phyloP scores from a whole-genome alignment of 2,888 invertebrate genomes.

The Ypsolopha scabrella region DNA sequence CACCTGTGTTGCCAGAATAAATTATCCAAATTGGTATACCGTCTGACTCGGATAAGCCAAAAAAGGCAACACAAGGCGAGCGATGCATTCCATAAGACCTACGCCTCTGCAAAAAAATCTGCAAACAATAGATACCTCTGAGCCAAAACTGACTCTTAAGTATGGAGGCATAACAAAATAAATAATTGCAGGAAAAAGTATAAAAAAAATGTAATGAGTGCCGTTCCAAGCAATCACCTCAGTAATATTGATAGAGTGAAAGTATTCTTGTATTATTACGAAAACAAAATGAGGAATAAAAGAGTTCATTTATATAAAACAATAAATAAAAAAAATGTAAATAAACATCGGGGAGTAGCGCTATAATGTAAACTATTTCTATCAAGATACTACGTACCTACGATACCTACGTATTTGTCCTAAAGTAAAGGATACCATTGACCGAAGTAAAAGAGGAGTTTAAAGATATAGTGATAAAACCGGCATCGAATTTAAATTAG shows the following conservation, averaged over 20 bases:
- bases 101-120: not conserved
- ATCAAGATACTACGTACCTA: too few relatives aligned
- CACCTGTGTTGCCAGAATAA: not conserved
- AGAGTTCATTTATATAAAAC: not conserved
- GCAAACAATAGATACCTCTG: not conserved
- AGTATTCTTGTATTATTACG: not conserved
- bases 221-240: too few relatives aligned
- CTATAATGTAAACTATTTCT: too few relatives aligned
- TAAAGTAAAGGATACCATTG: too few relatives aligned
- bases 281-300: not conserved
- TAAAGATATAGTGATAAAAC: not conserved
- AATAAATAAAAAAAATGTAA: too few relatives aligned
- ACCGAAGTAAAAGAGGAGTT: not conserved
- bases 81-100: not conserved
- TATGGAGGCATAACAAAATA: not conserved
- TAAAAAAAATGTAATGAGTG: not conserved
- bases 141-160: not conserved
- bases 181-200: not conserved
- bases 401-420: too few relatives aligned
- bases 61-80: slow-evolving; percentile 1
- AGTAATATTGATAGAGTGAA: not conserved
- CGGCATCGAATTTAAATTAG: slow-evolving; percentile 6
- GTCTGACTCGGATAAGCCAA: not conserved
- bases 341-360: too few relatives aligned
- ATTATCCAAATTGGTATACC: not conserved